Evolutionary conservation across 2,888 invertebrate species (phyloP), one percentile per base, ranked within the genome.

Genomic region (Dicranocentrus wangi): DNA sequence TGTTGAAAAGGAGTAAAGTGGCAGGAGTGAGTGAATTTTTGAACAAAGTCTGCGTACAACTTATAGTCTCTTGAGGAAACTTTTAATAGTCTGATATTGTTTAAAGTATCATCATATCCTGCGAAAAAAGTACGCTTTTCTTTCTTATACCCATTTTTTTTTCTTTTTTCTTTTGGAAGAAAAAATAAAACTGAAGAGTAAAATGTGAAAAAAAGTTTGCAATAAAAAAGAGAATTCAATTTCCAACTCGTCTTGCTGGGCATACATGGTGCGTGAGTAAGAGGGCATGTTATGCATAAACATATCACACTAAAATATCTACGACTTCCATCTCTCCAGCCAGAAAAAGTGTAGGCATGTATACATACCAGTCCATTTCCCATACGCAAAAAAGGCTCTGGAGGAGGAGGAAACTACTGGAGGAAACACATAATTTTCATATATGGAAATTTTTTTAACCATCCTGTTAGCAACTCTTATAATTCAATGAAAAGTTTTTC

Each of bases 21-120:
- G 28, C 7, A 60, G n/a, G 28, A 60, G 28, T 19, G 28, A 60
- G 28, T 27, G 13, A n/a, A 13, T 55, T 55, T 60, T 60, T 23
- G 60, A 47, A 47, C 5, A 55, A 55, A 55, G 55, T 60, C 27
- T 28, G 5, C 43, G 32, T 53, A 13, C 43, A 47, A 65, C 23
- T 65, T 55, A 32, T 53, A 39, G 55, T 53, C 65, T 42, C 65
- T 47, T 42, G 65, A 73, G 51, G 25, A 73, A 73, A 73, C 63
- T 73, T 73, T 73, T 73, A 73, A 73, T 73, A 19, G 65, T 39
- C 65, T 15, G 55, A 42, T 72, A 72, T 73, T 72, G 72, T 72
- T 71, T 73, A 73, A 53, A 53, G 60, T 19, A 63, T 73, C 65
- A 17, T 73, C n/a, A n/a, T 73, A 73, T 73, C 65, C 1, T 21